Evolutionary conservation across 2,797 vertebrate species (phyloP).

Genomic region (Chanos chanos): DNA sequence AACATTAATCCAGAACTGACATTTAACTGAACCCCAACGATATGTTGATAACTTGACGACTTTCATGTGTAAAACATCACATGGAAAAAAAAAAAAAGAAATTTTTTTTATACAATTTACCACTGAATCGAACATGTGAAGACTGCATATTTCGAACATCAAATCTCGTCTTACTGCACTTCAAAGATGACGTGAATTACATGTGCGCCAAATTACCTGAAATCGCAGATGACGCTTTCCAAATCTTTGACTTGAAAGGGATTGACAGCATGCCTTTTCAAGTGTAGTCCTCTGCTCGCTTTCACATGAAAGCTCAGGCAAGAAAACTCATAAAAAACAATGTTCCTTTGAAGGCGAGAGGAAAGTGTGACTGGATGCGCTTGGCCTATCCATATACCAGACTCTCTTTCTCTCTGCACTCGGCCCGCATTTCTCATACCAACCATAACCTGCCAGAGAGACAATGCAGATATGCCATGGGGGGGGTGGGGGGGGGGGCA

Average conservation of each 20-base stretch:
- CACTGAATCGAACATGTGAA: too few species aligned
- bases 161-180: too few species aligned
- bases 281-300: not conserved
- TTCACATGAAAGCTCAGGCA: not conserved
- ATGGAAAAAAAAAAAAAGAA: too few species aligned
- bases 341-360: conserved; percentile 2
- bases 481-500: conserved; percentile 53
- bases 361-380: conserved; percentile 5
- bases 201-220: too few species aligned
- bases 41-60: too few species aligned
- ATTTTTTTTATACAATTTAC: too few species aligned
- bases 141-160: too few species aligned
- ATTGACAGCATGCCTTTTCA: too few species aligned
- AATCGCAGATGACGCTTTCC: too few species aligned
- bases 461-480: conserved; percentile 51
- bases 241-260: too few species aligned
- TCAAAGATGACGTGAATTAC: too few species aligned
- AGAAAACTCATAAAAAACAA: not conserved
- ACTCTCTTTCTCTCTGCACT: not conserved
- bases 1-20: not conserved
- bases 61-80: not conserved
- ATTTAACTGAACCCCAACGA: not conserved
- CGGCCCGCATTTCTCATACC: conserved; percentile 19
- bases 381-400: conserved; percentile 15
- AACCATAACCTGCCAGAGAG: conserved; percentile 50